phyloP scores from a whole-genome alignment of 1,140 invertebrate genomes.

The Camponotus floridanus region DNA sequence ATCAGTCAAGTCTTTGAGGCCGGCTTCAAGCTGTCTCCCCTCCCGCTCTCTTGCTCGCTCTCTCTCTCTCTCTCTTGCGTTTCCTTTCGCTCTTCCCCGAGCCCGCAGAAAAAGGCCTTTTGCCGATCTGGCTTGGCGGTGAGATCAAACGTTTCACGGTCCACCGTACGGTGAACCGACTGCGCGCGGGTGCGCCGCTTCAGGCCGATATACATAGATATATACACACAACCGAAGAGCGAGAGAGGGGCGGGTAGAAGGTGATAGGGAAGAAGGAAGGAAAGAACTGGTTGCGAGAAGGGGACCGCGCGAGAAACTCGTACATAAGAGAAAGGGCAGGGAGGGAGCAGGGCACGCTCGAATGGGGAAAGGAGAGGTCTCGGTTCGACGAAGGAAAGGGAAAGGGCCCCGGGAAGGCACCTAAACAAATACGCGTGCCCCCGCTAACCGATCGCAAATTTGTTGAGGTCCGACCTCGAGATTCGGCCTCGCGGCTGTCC shows the following conservation, averaged over 20 bases:
- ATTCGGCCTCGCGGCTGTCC: slow-evolving; percentile 53
- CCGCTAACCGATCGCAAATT: slow-evolving; percentile 76
- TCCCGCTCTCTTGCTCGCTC: background rate
- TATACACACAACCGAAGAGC: slow-evolving; percentile 31
- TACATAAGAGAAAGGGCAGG: slow-evolving; percentile 23
- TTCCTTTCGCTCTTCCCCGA: slow-evolving; percentile 27
- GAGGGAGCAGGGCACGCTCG: background rate
- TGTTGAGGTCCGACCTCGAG: slow-evolving; percentile 66
- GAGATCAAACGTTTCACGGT: slow-evolving; percentile 80
- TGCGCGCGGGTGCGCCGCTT: slow-evolving; percentile 73
- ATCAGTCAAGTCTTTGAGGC: slow-evolving; percentile 83
- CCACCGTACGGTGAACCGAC: slow-evolving; percentile 76
- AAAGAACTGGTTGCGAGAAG: slow-evolving; percentile 40
- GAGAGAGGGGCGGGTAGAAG: slow-evolving; percentile 24
- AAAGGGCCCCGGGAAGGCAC: slow-evolving; percentile 58
- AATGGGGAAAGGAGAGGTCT: background rate
- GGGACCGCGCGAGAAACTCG: slow-evolving; percentile 16
- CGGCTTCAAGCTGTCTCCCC: slow-evolving; percentile 71
- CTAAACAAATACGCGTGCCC: slow-evolving; percentile 74
- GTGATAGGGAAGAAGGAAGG: slow-evolving; percentile 32
- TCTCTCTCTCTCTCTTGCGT: background rate
- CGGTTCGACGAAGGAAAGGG: slow-evolving; percentile 60
- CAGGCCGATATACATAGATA: slow-evolving; percentile 71
- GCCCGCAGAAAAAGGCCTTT: slow-evolving; percentile 81
- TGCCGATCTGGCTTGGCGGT: slow-evolving; percentile 82